These are phyloP conservation scores for Megalops cyprinoides DNA, from an alignment of 2,797 vertebrate species.

Conservation along the genomic window DNA sequence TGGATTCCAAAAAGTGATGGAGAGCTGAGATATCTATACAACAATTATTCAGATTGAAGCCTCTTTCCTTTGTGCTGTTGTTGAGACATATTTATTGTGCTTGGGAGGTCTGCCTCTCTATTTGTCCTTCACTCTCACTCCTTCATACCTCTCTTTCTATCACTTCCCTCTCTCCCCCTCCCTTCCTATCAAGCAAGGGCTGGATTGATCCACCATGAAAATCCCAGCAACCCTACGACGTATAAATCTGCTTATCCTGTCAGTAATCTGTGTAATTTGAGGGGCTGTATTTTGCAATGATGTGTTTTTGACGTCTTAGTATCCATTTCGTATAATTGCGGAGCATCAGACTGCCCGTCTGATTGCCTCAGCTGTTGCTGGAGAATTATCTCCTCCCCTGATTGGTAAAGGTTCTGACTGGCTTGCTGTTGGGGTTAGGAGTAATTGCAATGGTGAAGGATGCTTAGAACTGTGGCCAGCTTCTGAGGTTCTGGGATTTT, in stretches of 20 bases:
- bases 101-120: not conserved
- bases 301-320: not conserved
- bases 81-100: slow-evolving; percentile 35
- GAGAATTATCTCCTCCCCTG: slow-evolving; percentile 13
- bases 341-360: too few relatives aligned
- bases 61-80: slow-evolving; percentile 43
- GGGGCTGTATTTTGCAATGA: not conserved
- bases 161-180: slow-evolving; percentile 12
- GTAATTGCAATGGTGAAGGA: not conserved
- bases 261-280: not conserved
- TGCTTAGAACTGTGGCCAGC: not conserved
- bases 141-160: slow-evolving; percentile 13
- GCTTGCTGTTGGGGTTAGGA: not conserved
- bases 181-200: not conserved
- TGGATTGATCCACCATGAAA: not conserved
- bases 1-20: too few relatives aligned
- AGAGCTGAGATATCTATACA: slow-evolving; percentile 28
- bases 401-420: slow-evolving; percentile 13
- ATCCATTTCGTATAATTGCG: not conserved
- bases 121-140: slow-evolving; percentile 10
- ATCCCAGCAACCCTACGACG: not conserved
- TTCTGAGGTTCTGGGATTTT: not conserved
- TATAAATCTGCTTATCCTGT: not conserved
- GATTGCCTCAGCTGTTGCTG: not conserved
- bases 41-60: slow-evolving; percentile 44